These are phyloP conservation scores for Charanyca ferruginea DNA, from an alignment of 2,888 invertebrate genomes.

Conservation along the genomic window DNA sequence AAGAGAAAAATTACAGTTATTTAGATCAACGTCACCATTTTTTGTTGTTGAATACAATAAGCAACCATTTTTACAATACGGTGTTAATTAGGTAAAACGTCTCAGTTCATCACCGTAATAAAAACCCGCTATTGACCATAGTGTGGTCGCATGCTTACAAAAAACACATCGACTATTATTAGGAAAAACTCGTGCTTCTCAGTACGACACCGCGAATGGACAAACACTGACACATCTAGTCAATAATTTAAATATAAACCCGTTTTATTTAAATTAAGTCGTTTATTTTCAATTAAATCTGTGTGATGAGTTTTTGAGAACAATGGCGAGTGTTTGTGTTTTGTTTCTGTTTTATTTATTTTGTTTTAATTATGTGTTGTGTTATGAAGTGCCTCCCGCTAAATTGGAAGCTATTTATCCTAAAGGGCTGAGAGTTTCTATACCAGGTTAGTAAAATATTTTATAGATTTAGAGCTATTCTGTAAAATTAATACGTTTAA, in stretches of 20 bases:
- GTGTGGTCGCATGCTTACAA: conserved; percentile 29
- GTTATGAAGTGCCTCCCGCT: conserved; percentile 87
- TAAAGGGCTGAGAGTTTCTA: conserved; percentile 91
- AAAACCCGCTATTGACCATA: background rate
- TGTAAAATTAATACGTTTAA: too few species aligned
- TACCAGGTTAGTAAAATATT: conserved; percentile 87
- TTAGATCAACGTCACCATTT: background rate
- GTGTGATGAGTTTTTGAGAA: conserved; percentile 28
- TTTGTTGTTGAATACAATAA: too few species aligned
- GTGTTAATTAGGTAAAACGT: conserved; percentile 1
- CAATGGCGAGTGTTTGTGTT: conserved; percentile 43
- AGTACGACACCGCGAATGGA: conserved; percentile 33
- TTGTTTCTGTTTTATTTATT: conserved; percentile 43
- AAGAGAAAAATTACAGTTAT: background rate
- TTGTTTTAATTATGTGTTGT: conserved; percentile 52
- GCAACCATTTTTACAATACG: background rate
- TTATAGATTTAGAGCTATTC: too few species aligned
- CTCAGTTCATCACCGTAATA: background rate
- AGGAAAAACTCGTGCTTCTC: conserved; percentile 7
- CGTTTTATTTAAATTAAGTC: conserved; percentile 24
- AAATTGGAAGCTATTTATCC: conserved; percentile 91
- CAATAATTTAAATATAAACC: conserved; percentile 26
- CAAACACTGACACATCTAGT: conserved; percentile 56
- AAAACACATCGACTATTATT: conserved; percentile 25
- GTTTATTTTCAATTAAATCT: conserved; percentile 22